A percentile compares a stretch with the other conserved stretches of the same genome.
phyloP scores from a whole-genome alignment of 2,888 invertebrate genomes.

The Protonemura montana region DNA sequence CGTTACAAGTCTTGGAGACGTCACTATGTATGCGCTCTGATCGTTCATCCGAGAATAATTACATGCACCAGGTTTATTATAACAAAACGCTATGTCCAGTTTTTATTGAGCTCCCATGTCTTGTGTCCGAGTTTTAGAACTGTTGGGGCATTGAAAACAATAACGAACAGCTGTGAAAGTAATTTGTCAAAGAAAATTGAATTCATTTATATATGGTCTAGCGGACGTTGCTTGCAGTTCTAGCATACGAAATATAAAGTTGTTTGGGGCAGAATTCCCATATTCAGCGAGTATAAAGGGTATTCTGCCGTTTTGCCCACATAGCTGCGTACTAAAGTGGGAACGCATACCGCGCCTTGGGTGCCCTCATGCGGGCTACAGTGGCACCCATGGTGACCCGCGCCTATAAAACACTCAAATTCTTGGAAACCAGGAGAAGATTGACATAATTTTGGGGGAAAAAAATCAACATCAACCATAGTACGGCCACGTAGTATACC shows the following conservation, averaged over 20 bases:
- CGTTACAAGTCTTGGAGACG: not conserved
- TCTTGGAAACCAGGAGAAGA: not conserved
- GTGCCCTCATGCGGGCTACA: not conserved
- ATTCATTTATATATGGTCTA: not conserved
- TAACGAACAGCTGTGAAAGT: not conserved
- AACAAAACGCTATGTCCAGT: not conserved
- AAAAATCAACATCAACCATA: no score
- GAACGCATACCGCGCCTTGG: not conserved
- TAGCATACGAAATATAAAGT: not conserved
- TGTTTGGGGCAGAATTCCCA: conserved; percentile 4
- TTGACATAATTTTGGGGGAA: not conserved
- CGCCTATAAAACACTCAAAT: not conserved
- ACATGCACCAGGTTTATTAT: not conserved
- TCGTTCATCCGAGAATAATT: not conserved
- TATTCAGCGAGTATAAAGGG: not conserved
- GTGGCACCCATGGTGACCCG: not conserved
- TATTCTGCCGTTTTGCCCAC: not conserved
- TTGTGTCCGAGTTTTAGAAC: not conserved
- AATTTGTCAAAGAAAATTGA: not conserved
- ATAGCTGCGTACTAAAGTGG: not conserved
- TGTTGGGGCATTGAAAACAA: not conserved
- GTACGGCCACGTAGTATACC: no score
- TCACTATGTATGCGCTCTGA: not conserved
- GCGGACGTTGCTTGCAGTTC: not conserved
- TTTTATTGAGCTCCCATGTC: not conserved